Conservation (phyloP, 2,888 invertebrate species). For the Lasioglossum calceatum region DNA sequence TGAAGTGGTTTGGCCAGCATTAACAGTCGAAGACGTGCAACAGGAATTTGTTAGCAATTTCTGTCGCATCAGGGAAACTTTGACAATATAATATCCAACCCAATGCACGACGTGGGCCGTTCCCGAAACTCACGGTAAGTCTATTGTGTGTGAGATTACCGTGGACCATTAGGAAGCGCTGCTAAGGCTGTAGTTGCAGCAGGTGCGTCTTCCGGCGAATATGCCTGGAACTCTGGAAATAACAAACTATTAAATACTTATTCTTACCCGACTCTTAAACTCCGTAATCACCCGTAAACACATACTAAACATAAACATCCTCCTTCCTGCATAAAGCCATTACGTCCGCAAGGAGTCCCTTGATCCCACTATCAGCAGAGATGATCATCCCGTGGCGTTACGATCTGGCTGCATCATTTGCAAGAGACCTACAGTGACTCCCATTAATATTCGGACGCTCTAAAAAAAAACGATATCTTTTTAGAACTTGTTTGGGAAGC, state of each 20-base stretch:
- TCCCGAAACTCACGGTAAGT: slow-evolving; percentile 7
- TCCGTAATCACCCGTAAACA: not conserved
- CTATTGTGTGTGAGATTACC: slow-evolving; percentile 11
- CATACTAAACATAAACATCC: not conserved
- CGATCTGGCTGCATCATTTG: not conserved
- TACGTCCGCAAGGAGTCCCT: not conserved
- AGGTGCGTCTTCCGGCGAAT: slow-evolving; percentile 3
- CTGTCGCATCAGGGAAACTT: slow-evolving; percentile 12
- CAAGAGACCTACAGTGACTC: too few species aligned
- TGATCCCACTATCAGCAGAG: not conserved
- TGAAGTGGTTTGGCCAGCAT: not conserved
- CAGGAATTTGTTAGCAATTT: not conserved
- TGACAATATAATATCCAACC: not conserved
- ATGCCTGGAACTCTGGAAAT: not conserved
- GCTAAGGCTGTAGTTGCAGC: not conserved
- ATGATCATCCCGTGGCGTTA: not conserved
- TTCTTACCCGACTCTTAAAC: not conserved
- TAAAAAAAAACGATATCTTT: too few species aligned
- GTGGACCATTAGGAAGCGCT: slow-evolving; percentile 1
- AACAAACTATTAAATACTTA: not conserved
- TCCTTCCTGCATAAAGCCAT: not conserved
- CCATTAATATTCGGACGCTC: too few species aligned
- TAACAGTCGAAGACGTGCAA: not conserved
- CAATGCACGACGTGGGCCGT: not conserved
- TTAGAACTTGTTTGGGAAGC: too few species aligned